A percentile compares a stretch with the other conserved stretches of the same genome.
Conservation (phyloP, 2,797 vertebrate species). For the Pempheris klunzingeri region DNA sequence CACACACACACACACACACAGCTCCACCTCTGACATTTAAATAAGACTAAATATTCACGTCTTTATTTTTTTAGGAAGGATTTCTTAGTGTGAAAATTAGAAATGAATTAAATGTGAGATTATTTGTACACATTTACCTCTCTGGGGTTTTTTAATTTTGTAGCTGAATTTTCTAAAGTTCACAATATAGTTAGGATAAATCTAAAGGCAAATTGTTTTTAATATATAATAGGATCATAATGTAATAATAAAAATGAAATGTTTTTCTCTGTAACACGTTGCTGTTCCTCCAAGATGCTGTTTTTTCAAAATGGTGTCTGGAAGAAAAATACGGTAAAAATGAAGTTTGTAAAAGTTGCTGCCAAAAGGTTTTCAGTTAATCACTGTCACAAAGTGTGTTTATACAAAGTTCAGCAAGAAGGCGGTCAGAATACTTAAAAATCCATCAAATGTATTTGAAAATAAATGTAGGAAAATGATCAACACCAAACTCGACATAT, state of each 20-base stretch:
- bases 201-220: neutral
- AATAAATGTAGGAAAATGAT: neutral
- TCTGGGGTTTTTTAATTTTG: neutral
- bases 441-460: neutral
- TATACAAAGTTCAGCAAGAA: conserved; percentile 14
- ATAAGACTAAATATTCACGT: neutral
- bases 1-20: conserved; percentile 7
- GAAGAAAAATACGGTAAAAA: conserved; percentile 7
- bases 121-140: neutral
- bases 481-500: conserved; percentile 2
- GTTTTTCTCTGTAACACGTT: neutral
- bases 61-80: neutral
- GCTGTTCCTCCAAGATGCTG: neutral
- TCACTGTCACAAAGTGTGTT: conserved; percentile 24
- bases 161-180: neutral
- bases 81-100: neutral
- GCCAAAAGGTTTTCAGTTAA: conserved; percentile 2
- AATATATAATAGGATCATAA: neutral
- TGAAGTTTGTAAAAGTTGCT: conserved; percentile 16
- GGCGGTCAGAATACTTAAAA: conserved; percentile 1
- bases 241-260: conserved; percentile 3
- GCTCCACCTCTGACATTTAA: neutral
- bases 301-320: conserved; percentile 7
- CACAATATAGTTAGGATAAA: neutral
- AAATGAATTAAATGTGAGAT: conserved; percentile 1